Percentiles rank a stretch among this genome's conserved stretches.
phyloP scores from a whole-genome alignment of 2,113 vertebrate species.

The Coturnix japonica region DNA sequence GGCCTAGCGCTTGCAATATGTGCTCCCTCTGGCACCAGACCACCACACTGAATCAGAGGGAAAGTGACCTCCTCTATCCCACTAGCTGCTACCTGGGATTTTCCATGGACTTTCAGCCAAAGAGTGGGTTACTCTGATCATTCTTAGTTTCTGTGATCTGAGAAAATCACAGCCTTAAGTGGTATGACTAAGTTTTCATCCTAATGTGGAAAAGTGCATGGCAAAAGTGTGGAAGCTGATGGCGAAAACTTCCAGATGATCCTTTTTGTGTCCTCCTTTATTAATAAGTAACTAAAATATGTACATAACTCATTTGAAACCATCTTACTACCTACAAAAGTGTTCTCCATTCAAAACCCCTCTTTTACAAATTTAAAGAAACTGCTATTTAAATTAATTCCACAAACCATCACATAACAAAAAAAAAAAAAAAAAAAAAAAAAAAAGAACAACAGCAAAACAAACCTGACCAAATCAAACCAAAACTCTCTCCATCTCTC shows the following conservation, averaged over 20 bases:
- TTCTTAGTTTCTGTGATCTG: neutral
- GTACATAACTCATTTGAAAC: fast-evolving
- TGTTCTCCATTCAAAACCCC: neutral
- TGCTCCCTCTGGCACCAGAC: neutral
- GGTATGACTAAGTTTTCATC: neutral
- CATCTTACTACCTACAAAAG: fast-evolving
- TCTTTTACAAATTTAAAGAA: neutral
- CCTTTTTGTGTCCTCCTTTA: neutral
- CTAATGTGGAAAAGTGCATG: neutral
- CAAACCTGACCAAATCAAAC: neutral
- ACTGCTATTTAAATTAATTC: neutral
- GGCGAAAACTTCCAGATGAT: neutral
- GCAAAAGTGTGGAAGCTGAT: neutral
- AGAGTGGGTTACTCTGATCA: neutral
- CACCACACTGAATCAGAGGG: neutral
- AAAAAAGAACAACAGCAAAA: neutral
- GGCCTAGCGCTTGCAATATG: neutral
- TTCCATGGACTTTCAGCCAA: conserved; percentile 6
- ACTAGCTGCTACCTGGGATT: neutral
- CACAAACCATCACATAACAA: neutral
- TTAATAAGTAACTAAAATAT: neutral
- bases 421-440: neutral
- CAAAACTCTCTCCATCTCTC: fast-evolving
- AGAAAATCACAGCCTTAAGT: neutral
- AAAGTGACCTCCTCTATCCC: neutral